These are phyloP conservation scores for Crioceris asparagi DNA, from an alignment of 2,888 invertebrate species.

Conservation along the genomic window DNA sequence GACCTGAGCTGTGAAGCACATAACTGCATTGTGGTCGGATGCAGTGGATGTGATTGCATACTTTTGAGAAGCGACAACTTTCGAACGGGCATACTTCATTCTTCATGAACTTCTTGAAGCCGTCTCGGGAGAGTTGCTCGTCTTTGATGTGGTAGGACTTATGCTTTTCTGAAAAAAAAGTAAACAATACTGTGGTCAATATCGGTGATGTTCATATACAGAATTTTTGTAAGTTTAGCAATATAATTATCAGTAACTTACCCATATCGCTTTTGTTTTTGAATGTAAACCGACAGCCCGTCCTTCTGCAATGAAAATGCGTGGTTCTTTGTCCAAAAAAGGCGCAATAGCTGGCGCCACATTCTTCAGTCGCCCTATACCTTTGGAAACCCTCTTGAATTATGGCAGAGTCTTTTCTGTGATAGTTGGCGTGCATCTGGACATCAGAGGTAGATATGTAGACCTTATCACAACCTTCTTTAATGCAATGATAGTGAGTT, in stretches of 20 bases:
- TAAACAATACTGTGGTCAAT: constrained; percentile 3
- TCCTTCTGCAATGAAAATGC: constrained; percentile 91
- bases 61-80: constrained; percentile 84
- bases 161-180: constrained; percentile 75
- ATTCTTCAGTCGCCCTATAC: constrained; percentile 92
- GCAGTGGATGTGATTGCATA: constrained; percentile 98
- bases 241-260: constrained; percentile 45
- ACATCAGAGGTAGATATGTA: constrained; percentile 98
- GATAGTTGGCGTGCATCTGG: constrained; percentile 99
- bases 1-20: constrained; percentile 92
- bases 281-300: constrained; percentile 89
- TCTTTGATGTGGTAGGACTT: constrained; percentile 98
- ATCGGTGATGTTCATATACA: no score
- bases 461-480: constrained; percentile 83
- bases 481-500: constrained; percentile 95
- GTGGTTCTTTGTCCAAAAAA: constrained; percentile 93
- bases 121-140: constrained; percentile 87
- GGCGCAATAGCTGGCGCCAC: constrained; percentile 80
- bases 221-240: no score
- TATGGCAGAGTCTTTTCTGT: constrained; percentile 94
- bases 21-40: constrained; percentile 91
- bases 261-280: constrained; percentile 99
- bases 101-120: constrained; percentile 98
- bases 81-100: constrained; percentile 88
- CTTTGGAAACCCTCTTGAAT: constrained; percentile 96